A percentile compares a stretch with the other conserved stretches of the same genome.
Conservation (phyloP, 2,797 vertebrate species). For the Onychomys leucogaster region DNA sequence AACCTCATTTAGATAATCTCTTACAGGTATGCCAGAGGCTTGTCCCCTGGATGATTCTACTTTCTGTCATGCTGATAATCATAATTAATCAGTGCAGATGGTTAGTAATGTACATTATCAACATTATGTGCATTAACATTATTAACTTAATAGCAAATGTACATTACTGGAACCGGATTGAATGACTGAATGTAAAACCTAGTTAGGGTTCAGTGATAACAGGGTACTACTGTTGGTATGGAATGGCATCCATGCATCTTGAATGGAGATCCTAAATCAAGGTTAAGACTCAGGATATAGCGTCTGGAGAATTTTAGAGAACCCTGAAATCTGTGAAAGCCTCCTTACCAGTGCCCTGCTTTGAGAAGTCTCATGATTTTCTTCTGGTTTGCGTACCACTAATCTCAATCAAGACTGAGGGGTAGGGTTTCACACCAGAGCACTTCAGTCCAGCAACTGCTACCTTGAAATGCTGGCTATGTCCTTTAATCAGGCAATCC, state of each 20-base stretch:
- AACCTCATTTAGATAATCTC: not conserved
- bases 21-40: not conserved
- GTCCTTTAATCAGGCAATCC: conserved; percentile 80
- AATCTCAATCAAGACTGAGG: conserved; percentile 66
- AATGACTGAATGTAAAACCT: not conserved
- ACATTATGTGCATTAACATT: no score
- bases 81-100: not conserved
- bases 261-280: not conserved
- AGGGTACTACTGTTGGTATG: not conserved
- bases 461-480: conserved; percentile 65
- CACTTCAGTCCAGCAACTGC: conserved; percentile 40
- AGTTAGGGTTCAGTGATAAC: not conserved
- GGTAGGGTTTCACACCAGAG: conserved; percentile 51
- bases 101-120: not conserved
- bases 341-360: not conserved
- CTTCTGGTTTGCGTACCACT: conserved; percentile 25
- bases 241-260: not conserved
- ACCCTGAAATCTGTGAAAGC: not conserved
- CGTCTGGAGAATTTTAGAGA: not conserved
- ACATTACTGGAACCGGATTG: not conserved
- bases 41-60: not conserved
- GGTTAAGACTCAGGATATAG: not conserved
- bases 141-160: no score
- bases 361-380: conserved; percentile 35
- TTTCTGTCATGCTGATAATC: not conserved